phyloP scores from a whole-genome alignment of 2,888 invertebrate species.

The Machimus atricapillus region DNA sequence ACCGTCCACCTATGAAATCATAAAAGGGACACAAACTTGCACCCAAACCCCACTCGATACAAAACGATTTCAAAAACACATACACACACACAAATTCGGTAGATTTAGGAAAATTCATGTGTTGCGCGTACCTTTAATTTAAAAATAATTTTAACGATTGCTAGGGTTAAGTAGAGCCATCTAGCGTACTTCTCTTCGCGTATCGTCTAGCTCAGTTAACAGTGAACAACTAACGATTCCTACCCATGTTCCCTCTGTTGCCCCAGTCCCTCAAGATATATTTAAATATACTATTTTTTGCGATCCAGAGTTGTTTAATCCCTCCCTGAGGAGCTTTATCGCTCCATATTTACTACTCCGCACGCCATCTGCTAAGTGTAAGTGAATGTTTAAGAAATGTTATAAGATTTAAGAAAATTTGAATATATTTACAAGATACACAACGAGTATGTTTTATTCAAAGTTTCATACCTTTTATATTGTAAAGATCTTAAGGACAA shows the following conservation, averaged over 20 bases:
- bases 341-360: conserved; percentile 26
- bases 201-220: conserved; percentile 14
- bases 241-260: conserved; percentile 1
- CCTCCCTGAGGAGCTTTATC: not conserved
- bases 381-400: conserved; percentile 34
- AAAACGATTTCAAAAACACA: not conserved
- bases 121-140: conserved; percentile 46
- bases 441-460: not conserved
- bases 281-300: conserved; percentile 8
- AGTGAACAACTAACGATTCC: conserved; percentile 2
- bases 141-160: conserved; percentile 27
- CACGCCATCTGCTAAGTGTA: conserved; percentile 32
- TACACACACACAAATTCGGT: conserved; percentile 24
- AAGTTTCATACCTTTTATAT: not conserved
- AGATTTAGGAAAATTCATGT: conserved; percentile 40
- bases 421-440: conserved; percentile 32
- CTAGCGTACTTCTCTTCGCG: conserved; percentile 13
- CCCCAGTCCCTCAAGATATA: not conserved
- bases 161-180: conserved; percentile 37
- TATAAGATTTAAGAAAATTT: conserved; percentile 35
- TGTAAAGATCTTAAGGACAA: not conserved
- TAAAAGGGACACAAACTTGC: not conserved
- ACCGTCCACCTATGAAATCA: conserved; percentile 51
- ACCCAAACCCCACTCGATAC: not conserved
- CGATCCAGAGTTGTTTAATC: conserved; percentile 21